A percentile compares a stretch with the other conserved stretches of the same genome.
Conservation (phyloP, 2,113 vertebrate genomes). For the Patagioenas fasciata region DNA sequence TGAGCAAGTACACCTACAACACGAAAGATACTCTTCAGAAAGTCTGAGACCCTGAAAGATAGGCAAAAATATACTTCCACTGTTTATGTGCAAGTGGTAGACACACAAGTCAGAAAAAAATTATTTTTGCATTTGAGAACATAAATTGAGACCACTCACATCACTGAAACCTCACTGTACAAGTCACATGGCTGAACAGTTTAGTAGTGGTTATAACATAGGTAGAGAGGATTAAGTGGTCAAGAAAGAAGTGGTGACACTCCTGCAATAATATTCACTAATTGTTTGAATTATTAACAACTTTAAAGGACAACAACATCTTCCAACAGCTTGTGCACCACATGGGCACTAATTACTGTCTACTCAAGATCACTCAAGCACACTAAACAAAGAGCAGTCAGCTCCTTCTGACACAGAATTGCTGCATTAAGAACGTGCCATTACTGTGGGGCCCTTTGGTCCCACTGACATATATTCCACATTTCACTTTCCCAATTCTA, state of each 20-base stretch:
- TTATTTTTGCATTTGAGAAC: neutral
- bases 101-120: neutral
- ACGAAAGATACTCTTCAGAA: neutral
- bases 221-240: neutral
- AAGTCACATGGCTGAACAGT: neutral
- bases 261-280: neutral
- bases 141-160: neutral
- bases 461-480: fast-evolving
- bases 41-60: neutral
- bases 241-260: neutral
- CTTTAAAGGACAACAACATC: neutral
- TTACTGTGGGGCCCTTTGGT: fast-evolving
- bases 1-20: neutral
- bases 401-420: neutral
- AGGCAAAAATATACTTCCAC: neutral
- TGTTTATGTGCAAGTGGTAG: neutral
- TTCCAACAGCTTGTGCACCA: neutral
- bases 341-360: fast-evolving
- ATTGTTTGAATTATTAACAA: neutral
- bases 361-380: neutral
- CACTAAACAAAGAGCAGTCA: neutral
- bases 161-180: neutral
- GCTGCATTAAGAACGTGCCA: fast-evolving
- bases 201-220: neutral
- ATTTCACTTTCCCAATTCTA: neutral